phyloP scores from a whole-genome alignment of 2,888 invertebrate genomes.

The Mantis religiosa region DNA sequence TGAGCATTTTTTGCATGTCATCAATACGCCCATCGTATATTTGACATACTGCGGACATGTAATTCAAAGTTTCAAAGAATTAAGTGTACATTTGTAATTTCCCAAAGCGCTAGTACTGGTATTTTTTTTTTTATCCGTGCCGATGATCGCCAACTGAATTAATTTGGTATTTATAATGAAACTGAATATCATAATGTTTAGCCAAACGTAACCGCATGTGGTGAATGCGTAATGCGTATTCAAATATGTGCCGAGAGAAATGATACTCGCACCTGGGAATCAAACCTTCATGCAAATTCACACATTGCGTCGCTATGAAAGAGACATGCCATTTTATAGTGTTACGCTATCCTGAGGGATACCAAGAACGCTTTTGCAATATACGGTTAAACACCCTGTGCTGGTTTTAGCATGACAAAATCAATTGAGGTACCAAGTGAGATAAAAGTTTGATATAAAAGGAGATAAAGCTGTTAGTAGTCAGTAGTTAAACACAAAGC shows the following conservation, averaged over 20 bases:
- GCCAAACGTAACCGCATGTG: not conserved
- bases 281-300: not conserved
- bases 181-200: not conserved
- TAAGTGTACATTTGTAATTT: not conserved
- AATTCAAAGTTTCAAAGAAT: not conserved
- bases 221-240: not conserved
- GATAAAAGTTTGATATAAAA: not conserved
- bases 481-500: too few relatives aligned
- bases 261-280: not conserved
- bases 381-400: not conserved
- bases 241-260: not conserved
- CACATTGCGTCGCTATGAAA: not conserved
- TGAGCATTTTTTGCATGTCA: not conserved
- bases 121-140: not conserved
- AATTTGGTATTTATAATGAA: not conserved
- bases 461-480: too few relatives aligned
- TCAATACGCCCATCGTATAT: not conserved
- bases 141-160: not conserved
- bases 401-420: not conserved
- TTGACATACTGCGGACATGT: not conserved
- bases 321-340: not conserved
- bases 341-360: not conserved
- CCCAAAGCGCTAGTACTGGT: not conserved
- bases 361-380: not conserved
- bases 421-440: not conserved